A percentile compares a stretch with the other conserved stretches of the same genome.
Conservation (phyloP, 2,797 vertebrate species). For the Poeciliopsis gracilis region DNA sequence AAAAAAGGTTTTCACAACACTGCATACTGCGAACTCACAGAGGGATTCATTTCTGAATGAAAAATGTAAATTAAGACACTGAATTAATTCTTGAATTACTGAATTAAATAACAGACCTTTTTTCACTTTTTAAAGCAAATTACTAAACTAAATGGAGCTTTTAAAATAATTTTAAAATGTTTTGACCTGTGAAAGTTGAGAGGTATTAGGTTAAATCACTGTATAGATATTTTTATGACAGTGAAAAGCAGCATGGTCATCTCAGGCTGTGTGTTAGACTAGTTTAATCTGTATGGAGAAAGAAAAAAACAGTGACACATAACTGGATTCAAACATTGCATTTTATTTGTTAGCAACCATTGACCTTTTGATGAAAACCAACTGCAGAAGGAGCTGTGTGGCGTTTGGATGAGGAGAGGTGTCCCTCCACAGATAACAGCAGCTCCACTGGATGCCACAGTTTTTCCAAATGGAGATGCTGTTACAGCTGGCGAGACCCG, state of each 20-base stretch:
- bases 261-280: slow-evolving; percentile 5
- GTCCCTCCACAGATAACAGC: slow-evolving; percentile 86
- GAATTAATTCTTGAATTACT: too few species aligned
- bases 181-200: neutral
- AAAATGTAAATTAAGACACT: neutral
- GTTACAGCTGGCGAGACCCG: slow-evolving; percentile 88
- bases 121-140: neutral
- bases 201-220: neutral
- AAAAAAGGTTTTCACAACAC: neutral
- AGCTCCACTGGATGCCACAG: slow-evolving; percentile 86
- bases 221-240: neutral
- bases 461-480: slow-evolving; percentile 92
- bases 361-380: neutral
- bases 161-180: neutral
- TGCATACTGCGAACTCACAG: neutral
- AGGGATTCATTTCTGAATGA: neutral
- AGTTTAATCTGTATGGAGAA: neutral
- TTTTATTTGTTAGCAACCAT: slow-evolving; percentile 36
- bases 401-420: slow-evolving; percentile 51
- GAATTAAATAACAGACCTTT: neutral
- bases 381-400: slow-evolving; percentile 2
- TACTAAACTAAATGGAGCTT: neutral
- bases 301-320: slow-evolving; percentile 11
- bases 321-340: neutral
- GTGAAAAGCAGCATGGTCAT: neutral